Conservation (phyloP, 2,888 invertebrate species). For the Synanthedon vespiformis region DNA sequence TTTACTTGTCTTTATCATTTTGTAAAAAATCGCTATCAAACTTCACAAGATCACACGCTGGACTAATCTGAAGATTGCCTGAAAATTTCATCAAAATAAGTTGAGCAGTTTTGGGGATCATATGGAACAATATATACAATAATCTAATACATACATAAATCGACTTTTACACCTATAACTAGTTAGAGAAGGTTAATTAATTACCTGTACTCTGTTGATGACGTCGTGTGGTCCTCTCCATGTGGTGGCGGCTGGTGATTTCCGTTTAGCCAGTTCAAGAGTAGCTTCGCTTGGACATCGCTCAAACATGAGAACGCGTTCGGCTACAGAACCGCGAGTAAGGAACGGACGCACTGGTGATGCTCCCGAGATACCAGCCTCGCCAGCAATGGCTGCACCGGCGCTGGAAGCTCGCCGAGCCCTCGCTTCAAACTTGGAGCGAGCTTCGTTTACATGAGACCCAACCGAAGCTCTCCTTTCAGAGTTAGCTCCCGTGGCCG, state of each 20-base stretch:
- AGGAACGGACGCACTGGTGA: conserved; percentile 84
- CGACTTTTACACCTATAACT: not conserved
- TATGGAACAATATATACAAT: not conserved
- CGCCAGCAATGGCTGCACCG: conserved; percentile 52
- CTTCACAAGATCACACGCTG: not conserved
- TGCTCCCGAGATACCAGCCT: conserved; percentile 36
- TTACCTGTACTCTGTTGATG: conserved; percentile 68
- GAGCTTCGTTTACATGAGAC: conserved; percentile 62
- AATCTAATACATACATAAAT: not conserved
- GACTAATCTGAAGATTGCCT: too few species aligned
- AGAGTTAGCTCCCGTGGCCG: conserved; percentile 50
- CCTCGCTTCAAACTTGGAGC: conserved; percentile 65
- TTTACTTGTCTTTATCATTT: too few species aligned
- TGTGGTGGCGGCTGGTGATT: conserved; percentile 64
- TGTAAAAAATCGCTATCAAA: too few species aligned
- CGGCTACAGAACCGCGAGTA: conserved; percentile 90
- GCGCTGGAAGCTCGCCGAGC: conserved; percentile 59
- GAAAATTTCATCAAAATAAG: too few species aligned
- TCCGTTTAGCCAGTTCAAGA: conserved; percentile 74
- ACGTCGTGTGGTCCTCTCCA: conserved; percentile 70
- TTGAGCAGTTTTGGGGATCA: not conserved
- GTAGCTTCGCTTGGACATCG: conserved; percentile 86
- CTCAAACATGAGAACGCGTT: conserved; percentile 90
- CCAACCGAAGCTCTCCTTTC: conserved; percentile 58
- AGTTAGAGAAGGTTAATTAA: conserved; percentile 4